Evolutionary conservation across 2,113 vertebrate genomes (phyloP).

Genomic region (Tragelaphus imberbis): DNA sequence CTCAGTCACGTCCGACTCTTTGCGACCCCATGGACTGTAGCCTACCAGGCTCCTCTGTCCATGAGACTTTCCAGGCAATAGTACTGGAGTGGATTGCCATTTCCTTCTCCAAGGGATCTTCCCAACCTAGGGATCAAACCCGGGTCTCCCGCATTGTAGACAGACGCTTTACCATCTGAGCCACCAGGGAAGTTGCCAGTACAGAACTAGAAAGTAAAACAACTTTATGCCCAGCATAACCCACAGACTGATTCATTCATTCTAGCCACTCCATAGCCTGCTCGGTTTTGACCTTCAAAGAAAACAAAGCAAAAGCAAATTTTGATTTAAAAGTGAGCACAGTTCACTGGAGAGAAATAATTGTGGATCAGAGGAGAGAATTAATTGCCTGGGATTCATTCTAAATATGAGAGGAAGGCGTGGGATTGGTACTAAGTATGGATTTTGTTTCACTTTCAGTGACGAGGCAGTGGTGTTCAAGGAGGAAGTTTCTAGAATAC

Average conservation of each 20-base stretch:
- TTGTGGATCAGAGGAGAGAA: background rate
- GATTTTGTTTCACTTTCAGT: background rate
- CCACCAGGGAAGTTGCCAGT: background rate
- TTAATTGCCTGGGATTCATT: background rate
- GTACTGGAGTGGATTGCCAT: background rate
- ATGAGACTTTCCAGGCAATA: background rate
- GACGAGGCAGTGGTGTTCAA: background rate
- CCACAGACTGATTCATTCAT: background rate
- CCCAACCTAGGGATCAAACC: background rate
- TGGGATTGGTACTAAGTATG: background rate
- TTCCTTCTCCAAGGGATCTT: background rate
- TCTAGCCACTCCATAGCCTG: background rate
- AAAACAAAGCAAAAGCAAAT: background rate
- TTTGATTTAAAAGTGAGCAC: constrained; percentile 11
- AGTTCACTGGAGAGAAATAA: background rate
- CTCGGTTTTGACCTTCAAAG: background rate
- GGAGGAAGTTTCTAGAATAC: background rate
- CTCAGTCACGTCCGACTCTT: background rate
- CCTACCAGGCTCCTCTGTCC: background rate
- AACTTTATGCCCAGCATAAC: background rate
- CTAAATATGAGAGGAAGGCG: background rate
- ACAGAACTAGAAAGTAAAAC: background rate
- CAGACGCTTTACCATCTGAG: background rate
- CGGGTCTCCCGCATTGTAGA: background rate
- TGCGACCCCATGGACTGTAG: background rate